Evolutionary conservation across 2,113 vertebrate species (phyloP), one percentile per base, ranked within the genome.

Genomic region (Hassar affinis): DNA sequence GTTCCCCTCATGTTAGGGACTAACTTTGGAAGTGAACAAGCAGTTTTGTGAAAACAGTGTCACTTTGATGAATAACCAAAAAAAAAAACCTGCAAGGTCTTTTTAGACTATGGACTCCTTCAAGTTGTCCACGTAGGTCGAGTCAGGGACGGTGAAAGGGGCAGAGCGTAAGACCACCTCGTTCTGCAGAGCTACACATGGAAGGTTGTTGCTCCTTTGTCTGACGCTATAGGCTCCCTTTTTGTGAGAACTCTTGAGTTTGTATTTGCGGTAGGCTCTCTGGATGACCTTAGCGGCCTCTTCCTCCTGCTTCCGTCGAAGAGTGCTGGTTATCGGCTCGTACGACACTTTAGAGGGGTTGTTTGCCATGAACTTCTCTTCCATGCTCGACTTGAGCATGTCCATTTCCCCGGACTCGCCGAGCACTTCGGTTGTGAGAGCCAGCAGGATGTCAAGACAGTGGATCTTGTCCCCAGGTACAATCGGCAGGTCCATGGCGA

Each of bases 291-390:
- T 88, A 0, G 95, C 97, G 0, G 97, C 96, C 14, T 97, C 94
- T 35, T 99, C 98, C 87, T 99, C 97, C 0, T 97, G 96, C 68
- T 98, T 99, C 76, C 96, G 94, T 79, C 94, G 94, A 84, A 99
- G 92, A 2, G 98, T 99, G 88, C 94, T 97, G 88, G 96, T 97
- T 90, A 99, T 97, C 88, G 97, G 97, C 82, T 98, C 97, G 0
- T 97, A 97, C 3, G 96, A 96, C 33, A 95, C 96, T 89, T 98
- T 97, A 0, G 97, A 97, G 0, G 97, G 96, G 78, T 98, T 99
- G 86, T 96, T 96, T 0, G 96, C 96, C 96, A 97, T 98, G 90
- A 99, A 99, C 87, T 98, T 99, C 89, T 98, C 97, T 90, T 99
- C 97, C 96, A 99, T 99, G 82, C 94, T 97, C 64, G 94, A 93